Conservation (phyloP, 2,113 vertebrate species). For the Pitta sordida region DNA sequence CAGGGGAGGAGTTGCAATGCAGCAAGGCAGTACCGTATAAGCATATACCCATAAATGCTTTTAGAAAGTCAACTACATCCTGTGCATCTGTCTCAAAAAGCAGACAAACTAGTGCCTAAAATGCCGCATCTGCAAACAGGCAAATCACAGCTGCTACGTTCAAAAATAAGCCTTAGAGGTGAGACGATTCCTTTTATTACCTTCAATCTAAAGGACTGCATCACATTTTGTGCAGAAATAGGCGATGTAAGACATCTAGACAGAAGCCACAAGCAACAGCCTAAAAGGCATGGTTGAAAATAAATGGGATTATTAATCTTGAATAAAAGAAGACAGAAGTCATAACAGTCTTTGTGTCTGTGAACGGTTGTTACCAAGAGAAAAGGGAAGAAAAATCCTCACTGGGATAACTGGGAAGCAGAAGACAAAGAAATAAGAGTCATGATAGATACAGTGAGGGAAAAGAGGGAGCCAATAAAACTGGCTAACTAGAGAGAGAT, state of each 20-base stretch:
- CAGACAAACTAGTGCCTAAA: not conserved
- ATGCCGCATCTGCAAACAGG: not conserved
- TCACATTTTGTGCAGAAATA: not conserved
- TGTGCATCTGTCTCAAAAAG: not conserved
- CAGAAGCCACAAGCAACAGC: not conserved
- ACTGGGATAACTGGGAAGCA: not conserved
- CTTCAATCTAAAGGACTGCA: not conserved
- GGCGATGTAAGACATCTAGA: not conserved
- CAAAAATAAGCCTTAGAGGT: not conserved
- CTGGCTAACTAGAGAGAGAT: not conserved
- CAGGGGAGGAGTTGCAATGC: too few species aligned
- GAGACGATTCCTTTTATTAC: not conserved
- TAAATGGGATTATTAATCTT: not conserved
- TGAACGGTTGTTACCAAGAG: not conserved
- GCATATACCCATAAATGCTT: not conserved
- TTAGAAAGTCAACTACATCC: not conserved
- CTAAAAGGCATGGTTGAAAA: not conserved
- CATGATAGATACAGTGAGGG: not conserved
- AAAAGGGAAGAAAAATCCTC: not conserved
- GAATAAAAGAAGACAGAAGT: not conserved
- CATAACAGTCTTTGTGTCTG: not conserved
- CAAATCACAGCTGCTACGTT: not conserved
- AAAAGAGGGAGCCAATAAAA: not conserved
- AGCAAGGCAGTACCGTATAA: too few species aligned
- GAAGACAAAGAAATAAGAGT: not conserved